Evolutionary conservation across 1,140 invertebrate genomes (phyloP), one percentile per base, ranked within the genome.

Genomic region (Archivesica marissinica): DNA sequence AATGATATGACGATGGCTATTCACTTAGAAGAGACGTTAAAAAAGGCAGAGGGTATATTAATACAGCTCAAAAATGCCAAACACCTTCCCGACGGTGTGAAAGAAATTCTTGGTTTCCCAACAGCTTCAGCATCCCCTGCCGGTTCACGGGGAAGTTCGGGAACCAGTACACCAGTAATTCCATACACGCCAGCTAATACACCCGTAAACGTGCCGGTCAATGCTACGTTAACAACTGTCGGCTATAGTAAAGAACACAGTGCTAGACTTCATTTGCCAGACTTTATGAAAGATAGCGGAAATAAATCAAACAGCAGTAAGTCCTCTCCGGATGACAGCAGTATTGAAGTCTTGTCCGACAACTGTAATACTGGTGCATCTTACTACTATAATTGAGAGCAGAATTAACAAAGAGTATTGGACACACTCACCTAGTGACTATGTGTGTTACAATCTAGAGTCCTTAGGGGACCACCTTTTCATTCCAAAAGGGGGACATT

Each of bases 1-100:
- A 99, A 99, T 94, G 98, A 99, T 92, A 94, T 99, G 68, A 97
- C 97, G 30, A 96, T 97, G 91, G 95, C 96, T 72, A 96, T 99
- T 61, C 96, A 98, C 88, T 94, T 99, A 20, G 95, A 97, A 56
- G 95, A 95, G 87, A 96, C 96, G 17, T 92, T 99, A 20, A 96
- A 96, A 80, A 96, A 96, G 89, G 98, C 98, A 0, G 98, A 99
- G 93, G 97, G 96, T 15, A 98, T 99, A 87, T 99, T 96, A 92
- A 93, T 96, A 88, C 97, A 98, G 92, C 95, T 98, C 0, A 95
- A 95, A 39, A 95, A 96, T 33, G 92, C 91, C 86, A 93, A 92
- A 87, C 91, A 92, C 44, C 75, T 93, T 28, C 91, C 93, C 2
- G 70, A 76, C 7, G 17, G 84, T 30, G 75, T 93, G 33, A 90